These are phyloP conservation scores for Beris morrisii DNA, from an alignment of 2,888 invertebrate species.

Conservation along the genomic window DNA sequence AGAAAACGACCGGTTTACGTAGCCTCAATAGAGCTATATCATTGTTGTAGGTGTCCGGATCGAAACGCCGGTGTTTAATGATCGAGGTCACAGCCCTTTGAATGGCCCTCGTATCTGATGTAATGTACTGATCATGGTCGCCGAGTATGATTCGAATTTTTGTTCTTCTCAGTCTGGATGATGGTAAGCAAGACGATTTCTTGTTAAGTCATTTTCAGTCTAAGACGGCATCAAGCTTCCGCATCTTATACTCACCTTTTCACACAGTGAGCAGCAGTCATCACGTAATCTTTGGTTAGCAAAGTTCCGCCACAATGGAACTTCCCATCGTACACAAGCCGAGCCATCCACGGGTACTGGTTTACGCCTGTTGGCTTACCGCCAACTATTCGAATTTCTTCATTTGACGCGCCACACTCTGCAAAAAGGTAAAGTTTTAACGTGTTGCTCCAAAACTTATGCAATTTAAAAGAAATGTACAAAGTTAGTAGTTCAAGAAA, in stretches of 20 bases:
- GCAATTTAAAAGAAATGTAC: no score
- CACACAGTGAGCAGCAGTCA: constrained; percentile 87
- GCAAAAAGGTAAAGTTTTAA: constrained; percentile 43
- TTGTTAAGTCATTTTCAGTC: neutral
- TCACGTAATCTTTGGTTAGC: constrained; percentile 78
- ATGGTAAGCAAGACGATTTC: neutral
- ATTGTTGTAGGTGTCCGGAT: constrained; percentile 83
- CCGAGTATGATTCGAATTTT: constrained; percentile 82
- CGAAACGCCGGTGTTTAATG: constrained; percentile 79
- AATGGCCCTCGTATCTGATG: constrained; percentile 75
- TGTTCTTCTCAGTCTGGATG: constrained; percentile 68
- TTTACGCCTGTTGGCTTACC: constrained; percentile 80
- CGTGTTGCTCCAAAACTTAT: no score
- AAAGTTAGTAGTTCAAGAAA: no score
- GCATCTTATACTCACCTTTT: constrained; percentile 60
- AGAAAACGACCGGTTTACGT: constrained; percentile 75
- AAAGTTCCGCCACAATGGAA: constrained; percentile 87
- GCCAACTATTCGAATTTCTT: constrained; percentile 85
- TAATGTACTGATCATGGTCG: constrained; percentile 81
- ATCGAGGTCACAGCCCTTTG: constrained; percentile 80
- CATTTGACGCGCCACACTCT: constrained; percentile 83
- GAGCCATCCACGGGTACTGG: constrained; percentile 85
- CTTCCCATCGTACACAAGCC: constrained; percentile 83
- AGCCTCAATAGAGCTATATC: constrained; percentile 79
- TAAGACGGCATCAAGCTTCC: constrained; percentile 5